Percentiles rank a stretch among this genome's conserved stretches.
These are phyloP conservation scores for Gouania willdenowi DNA, from an alignment of 2,797 vertebrate genomes.

Conservation along the genomic window DNA sequence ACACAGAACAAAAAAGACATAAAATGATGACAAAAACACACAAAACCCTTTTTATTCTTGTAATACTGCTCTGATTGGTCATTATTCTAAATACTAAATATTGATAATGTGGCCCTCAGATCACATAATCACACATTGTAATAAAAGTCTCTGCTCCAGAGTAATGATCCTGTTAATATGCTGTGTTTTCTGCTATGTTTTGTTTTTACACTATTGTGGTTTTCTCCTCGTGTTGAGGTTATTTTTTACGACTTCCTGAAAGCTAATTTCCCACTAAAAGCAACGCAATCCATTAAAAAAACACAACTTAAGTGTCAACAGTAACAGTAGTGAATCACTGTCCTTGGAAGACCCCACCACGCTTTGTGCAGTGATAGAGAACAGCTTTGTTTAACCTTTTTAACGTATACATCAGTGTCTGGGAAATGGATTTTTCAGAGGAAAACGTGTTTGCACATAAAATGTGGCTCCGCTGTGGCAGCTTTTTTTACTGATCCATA, in stretches of 20 bases:
- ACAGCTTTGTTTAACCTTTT: constrained; percentile 25
- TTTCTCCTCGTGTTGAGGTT: too few relatives aligned
- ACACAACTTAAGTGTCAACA: background rate
- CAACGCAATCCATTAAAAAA: constrained; percentile 11
- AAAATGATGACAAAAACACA: too few relatives aligned
- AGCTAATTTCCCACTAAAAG: constrained; percentile 13
- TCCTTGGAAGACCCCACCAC: constrained; percentile 33
- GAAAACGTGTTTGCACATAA: constrained; percentile 59
- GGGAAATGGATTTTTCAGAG: constrained; percentile 40
- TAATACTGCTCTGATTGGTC: too few relatives aligned
- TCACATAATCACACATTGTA: too few relatives aligned
- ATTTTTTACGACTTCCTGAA: background rate
- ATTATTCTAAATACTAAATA: too few relatives aligned
- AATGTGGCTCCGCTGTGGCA: constrained; percentile 13
- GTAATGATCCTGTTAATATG: too few relatives aligned
- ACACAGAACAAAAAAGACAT: too few relatives aligned
- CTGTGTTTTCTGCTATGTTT: too few relatives aligned
- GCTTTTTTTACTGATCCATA: constrained; percentile 41
- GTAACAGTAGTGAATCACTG: background rate
- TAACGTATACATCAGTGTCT: constrained; percentile 34
- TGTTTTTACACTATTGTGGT: too few relatives aligned
- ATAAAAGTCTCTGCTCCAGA: too few relatives aligned
- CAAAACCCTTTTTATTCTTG: too few relatives aligned
- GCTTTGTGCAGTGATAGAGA: constrained; percentile 22
- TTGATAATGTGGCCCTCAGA: too few relatives aligned